Percentiles rank a stretch among this genome's conserved stretches.
Evolutionary conservation across 2,888 invertebrate species (phyloP).

Genomic region (Trichopoda pennipes): DNA sequence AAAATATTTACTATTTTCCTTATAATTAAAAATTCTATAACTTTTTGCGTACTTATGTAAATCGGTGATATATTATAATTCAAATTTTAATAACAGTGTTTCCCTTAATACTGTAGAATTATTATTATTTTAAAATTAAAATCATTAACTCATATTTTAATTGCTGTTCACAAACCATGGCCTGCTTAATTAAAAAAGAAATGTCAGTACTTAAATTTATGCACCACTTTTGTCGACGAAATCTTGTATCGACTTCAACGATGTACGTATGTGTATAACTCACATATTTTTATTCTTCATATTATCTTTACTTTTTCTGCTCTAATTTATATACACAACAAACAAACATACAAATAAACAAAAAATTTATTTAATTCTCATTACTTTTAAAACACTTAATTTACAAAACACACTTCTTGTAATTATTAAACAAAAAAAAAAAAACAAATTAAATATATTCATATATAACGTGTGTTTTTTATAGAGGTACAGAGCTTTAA

Average conservation of each 20-base stretch:
- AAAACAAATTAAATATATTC: too few relatives aligned
- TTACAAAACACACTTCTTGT: slow-evolving; percentile 52
- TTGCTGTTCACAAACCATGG: neutral
- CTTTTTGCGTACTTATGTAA: too few relatives aligned
- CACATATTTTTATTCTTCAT: neutral
- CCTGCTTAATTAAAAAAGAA: slow-evolving; percentile 5
- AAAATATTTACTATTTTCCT: too few relatives aligned
- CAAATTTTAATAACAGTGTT: neutral
- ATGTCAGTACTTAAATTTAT: slow-evolving; percentile 41
- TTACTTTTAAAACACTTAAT: slow-evolving; percentile 51
- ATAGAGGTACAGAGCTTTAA: too few relatives aligned
- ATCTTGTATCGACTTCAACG: neutral
- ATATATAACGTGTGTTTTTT: too few relatives aligned
- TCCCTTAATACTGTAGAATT: neutral
- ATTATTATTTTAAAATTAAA: neutral
- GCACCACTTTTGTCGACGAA: slow-evolving; percentile 21
- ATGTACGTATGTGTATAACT: neutral
- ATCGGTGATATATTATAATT: too few relatives aligned
- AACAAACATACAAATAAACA: neutral
- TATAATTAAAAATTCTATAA: too few relatives aligned
- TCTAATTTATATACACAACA: neutral
- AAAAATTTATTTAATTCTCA: slow-evolving; percentile 5
- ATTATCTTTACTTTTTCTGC: neutral
- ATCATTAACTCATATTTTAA: neutral
- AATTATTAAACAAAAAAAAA: slow-evolving; percentile 53